Percentiles rank a stretch among this genome's conserved stretches.
phyloP scores from a whole-genome alignment of 2,113 vertebrate genomes.

The Clarias gariepinus region DNA sequence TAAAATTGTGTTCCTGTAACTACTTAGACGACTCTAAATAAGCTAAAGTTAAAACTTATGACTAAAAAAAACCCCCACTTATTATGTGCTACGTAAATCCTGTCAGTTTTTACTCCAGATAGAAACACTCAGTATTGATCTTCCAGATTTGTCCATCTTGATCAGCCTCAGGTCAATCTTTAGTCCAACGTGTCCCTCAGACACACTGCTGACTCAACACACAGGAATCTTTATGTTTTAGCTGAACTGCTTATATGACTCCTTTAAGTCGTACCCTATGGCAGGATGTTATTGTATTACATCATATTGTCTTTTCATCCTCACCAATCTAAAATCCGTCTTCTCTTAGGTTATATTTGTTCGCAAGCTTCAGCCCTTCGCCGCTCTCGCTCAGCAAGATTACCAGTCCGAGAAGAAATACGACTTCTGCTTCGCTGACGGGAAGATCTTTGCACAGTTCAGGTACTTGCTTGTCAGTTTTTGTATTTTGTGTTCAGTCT shows the following conservation, averaged over 20 bases:
- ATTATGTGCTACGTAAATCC: background rate
- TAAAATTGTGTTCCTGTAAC: too few species aligned
- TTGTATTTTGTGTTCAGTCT: background rate
- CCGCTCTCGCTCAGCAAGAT: conserved; percentile 76
- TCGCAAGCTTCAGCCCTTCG: conserved; percentile 80
- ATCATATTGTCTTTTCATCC: background rate
- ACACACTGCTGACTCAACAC: background rate
- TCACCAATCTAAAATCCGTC: background rate
- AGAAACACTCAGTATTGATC: background rate
- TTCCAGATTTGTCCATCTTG: background rate
- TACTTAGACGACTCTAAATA: too few species aligned
- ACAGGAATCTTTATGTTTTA: background rate
- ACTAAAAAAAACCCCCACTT: background rate
- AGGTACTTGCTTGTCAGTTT: conserved; percentile 69
- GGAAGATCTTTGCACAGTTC: conserved; percentile 82
- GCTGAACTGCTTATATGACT: background rate
- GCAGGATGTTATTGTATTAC: too few species aligned
- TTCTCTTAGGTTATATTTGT: conserved; percentile 87
- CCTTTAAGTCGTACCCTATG: too few species aligned
- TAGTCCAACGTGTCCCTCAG: background rate
- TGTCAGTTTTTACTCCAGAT: background rate
- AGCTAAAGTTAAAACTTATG: too few species aligned
- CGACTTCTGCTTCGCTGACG: conserved; percentile 87
- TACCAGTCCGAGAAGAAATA: conserved; percentile 88
- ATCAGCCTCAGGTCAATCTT: background rate